Conservation (phyloP, 30 jellyfish, hydroid and myxozoan genomes). For the Aurelia sp. region DNA sequence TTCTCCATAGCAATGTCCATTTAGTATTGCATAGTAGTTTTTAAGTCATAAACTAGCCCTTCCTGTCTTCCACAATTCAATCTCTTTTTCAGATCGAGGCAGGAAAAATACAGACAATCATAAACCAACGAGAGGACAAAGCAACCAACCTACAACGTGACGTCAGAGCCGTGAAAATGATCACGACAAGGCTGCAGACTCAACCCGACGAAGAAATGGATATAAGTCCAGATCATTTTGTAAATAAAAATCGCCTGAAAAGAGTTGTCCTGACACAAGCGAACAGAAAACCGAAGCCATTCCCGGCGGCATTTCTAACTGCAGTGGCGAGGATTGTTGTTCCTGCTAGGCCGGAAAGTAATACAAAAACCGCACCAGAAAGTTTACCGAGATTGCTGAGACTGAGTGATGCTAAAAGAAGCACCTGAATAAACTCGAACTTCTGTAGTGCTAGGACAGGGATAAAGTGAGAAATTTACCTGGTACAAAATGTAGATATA, state of each 20-base stretch:
- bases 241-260: conserved; percentile 30
- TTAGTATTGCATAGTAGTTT: too few relatives aligned
- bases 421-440: background rate
- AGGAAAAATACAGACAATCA: conserved; percentile 27
- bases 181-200: conserved; percentile 43
- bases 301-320: conserved; percentile 54
- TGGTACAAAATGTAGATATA: too few relatives aligned
- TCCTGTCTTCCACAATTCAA: too few relatives aligned
- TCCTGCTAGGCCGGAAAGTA: conserved; percentile 63
- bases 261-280: conserved; percentile 34
- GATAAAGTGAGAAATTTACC: too few relatives aligned
- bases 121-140: conserved; percentile 2
- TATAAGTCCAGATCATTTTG: conserved; percentile 38
- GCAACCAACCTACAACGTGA: conserved; percentile 37
- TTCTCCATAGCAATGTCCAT: too few relatives aligned
- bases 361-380: conserved; percentile 12
- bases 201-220: conserved; percentile 13
- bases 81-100: conserved; percentile 48
- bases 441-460: too few relatives aligned
- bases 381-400: conserved; percentile 48
- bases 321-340: conserved; percentile 58
- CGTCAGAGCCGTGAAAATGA: conserved; percentile 44
- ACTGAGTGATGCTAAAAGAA: conserved; percentile 9
- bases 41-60: too few relatives aligned
- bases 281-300: conserved; percentile 22